Conservation (phyloP, 2,888 invertebrate species). For the Byasa hedistus region DNA sequence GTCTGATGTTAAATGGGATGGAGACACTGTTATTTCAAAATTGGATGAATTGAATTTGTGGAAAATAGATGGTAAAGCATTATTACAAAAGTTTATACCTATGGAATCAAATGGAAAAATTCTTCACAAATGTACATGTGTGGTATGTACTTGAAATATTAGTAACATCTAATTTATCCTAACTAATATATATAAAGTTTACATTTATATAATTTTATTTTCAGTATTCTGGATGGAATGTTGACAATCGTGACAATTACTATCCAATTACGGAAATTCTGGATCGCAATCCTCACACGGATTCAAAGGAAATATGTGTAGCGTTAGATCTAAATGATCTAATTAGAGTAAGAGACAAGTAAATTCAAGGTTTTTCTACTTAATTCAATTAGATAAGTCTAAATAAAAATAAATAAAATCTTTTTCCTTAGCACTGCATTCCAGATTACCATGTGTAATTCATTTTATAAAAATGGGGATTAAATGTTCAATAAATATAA, state of each 20-base stretch:
- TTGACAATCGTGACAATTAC: slow-evolving; percentile 80
- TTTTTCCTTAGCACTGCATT: slow-evolving; percentile 73
- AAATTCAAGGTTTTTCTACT: slow-evolving; percentile 61
- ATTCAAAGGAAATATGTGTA: slow-evolving; percentile 78
- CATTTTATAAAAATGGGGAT: slow-evolving; percentile 72
- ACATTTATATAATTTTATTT: slow-evolving; percentile 39
- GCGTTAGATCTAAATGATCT: slow-evolving; percentile 78
- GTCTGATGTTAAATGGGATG: slow-evolving; percentile 82
- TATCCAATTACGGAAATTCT: slow-evolving; percentile 79
- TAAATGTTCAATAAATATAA: slow-evolving; percentile 70
- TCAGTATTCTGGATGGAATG: slow-evolving; percentile 82
- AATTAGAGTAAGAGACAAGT: slow-evolving; percentile 78
- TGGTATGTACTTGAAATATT: slow-evolving; percentile 62
- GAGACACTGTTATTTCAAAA: slow-evolving; percentile 75
- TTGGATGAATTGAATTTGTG: slow-evolving; percentile 82
- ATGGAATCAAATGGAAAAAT: slow-evolving; percentile 80
- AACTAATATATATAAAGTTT: background rate
- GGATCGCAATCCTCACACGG: slow-evolving; percentile 75
- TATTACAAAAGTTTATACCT: slow-evolving; percentile 84
- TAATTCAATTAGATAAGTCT: slow-evolving; percentile 72
- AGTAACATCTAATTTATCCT: background rate
- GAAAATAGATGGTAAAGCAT: slow-evolving; percentile 84
- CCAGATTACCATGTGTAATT: slow-evolving; percentile 72
- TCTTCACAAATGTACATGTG: slow-evolving; percentile 82
- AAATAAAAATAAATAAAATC: slow-evolving; percentile 60